A percentile compares a stretch with the other conserved stretches of the same genome.
Conservation (phyloP, 2,888 invertebrate genomes). For the Microplitis manilae region DNA sequence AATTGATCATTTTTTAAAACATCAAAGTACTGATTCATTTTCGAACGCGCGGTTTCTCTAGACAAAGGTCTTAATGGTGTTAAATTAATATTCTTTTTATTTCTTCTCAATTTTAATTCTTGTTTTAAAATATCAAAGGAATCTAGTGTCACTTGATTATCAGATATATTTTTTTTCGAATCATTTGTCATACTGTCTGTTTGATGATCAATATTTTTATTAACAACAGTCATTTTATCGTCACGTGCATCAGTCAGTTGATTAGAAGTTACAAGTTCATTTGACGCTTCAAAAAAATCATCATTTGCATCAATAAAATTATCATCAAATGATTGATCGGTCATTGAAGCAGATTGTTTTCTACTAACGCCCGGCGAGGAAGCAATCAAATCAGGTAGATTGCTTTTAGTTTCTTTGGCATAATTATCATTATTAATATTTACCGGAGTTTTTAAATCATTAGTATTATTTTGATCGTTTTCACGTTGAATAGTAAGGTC, state of each 20-base stretch:
- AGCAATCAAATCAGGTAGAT: constrained; percentile 62
- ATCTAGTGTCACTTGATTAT: constrained; percentile 41
- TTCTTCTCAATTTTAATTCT: constrained; percentile 62
- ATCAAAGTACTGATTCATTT: constrained; percentile 66
- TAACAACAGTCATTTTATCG: constrained; percentile 14
- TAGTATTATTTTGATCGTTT: constrained; percentile 21
- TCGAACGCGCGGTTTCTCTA: constrained; percentile 60
- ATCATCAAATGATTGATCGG: constrained; percentile 12
- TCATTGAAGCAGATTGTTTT: constrained; percentile 41
- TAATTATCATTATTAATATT: background rate
- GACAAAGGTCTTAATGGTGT: constrained; percentile 61
- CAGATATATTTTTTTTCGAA: constrained; percentile 50
- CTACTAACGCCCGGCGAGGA: constrained; percentile 56
- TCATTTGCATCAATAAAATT: constrained; percentile 14
- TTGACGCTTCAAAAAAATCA: constrained; percentile 15
- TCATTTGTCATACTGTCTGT: constrained; percentile 59
- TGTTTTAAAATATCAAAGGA: constrained; percentile 62
- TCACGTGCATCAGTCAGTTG: background rate
- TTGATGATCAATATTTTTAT: background rate
- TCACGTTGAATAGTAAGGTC: constrained; percentile 31
- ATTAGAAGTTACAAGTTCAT: background rate
- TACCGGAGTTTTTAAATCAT: background rate
- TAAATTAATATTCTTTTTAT: constrained; percentile 57
- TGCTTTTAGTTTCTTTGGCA: constrained; percentile 41
- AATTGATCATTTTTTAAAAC: constrained; percentile 36